Percentiles rank a stretch among this genome's conserved stretches.
phyloP scores from a whole-genome alignment of 2,797 vertebrate genomes.

The Clarias pachynema region DNA sequence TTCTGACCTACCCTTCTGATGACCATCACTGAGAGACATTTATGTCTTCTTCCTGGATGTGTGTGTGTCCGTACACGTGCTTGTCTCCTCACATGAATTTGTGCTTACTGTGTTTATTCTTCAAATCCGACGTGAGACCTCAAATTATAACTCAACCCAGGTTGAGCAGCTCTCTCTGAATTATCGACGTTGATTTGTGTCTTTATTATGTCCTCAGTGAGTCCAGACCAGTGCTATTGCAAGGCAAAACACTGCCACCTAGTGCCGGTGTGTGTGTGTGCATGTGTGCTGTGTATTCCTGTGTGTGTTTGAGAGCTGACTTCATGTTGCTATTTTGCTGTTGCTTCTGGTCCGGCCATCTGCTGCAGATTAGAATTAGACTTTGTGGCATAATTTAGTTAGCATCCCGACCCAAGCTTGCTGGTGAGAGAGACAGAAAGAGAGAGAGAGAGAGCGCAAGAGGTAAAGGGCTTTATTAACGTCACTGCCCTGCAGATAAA shows the following conservation, averaged over 20 bases:
- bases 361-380: conserved; percentile 80
- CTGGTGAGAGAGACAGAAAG: conserved; percentile 60
- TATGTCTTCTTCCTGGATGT: conserved; percentile 61
- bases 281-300: not conserved
- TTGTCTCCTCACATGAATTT: conserved; percentile 62
- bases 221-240: conserved; percentile 24
- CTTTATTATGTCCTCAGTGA: conserved; percentile 74
- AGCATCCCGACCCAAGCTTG: conserved; percentile 68
- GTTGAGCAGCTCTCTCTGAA: conserved; percentile 68
- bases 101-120: conserved; percentile 69
- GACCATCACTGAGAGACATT: conserved; percentile 67
- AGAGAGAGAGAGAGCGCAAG: conserved; percentile 15
- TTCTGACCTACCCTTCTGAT: conserved; percentile 42
- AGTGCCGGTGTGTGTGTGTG: conserved; percentile 53
- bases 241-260: conserved; percentile 77
- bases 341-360: conserved; percentile 66
- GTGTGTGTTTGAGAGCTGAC: conserved; percentile 27
- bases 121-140: conserved; percentile 60
- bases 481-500: conserved; percentile 44
- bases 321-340: conserved; percentile 38
- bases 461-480: conserved; percentile 36
- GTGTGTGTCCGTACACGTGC: not conserved
- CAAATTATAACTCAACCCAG: conserved; percentile 70
- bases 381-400: conserved; percentile 79
- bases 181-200: conserved; percentile 79